Evolutionary conservation across 2,113 vertebrate species (phyloP), one percentile per base, ranked within the genome.

Genomic region (Ifrita kowaldi): DNA sequence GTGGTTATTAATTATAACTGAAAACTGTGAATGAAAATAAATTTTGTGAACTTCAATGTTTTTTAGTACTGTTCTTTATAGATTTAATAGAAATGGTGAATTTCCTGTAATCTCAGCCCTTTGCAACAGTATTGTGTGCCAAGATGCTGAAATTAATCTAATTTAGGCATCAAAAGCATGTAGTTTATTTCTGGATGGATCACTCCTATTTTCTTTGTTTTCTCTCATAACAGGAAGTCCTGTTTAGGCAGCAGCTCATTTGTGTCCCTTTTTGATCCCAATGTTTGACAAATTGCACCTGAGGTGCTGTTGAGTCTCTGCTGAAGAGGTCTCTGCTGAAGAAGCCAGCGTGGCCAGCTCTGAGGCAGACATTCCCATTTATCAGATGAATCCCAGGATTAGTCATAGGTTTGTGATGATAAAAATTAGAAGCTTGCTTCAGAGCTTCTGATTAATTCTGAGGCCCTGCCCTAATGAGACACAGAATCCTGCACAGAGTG

Each of bases 31-130:
- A 64, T 37, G 28, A 52, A 69, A 69, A 30, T 11, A 53, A 24
- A 3, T 49, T 18, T 50, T 3, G 17, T 60, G 10, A 21, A 41
- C 4, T 5, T 73, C 2, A 4, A 2, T 26, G 0, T 1, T 59
- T 63, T 79, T 57, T 46, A 22, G 11, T 30, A 55, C n/a, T 47
- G 1, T 32, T 91, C 10, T 28, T 39, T 64, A 26, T 26, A 26
- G 39, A n/a, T 71, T 60, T 52, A 53, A 71, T 21, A 73, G 21
- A 69, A 85, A 85, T 21, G 5, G 13, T 17, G 5, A 3, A n/a
- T 83, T 73, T 23, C 11, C 26, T 73, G 5, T 89, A 37, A 64
- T 2, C 3, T 75, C 33, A 73, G 11, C 17, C 20, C 9, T 76
- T 82, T 26, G 2, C 20, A 69, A 37, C 2, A 11, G 9, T 63